A percentile compares a stretch with the other conserved stretches of the same genome.
These are phyloP conservation scores for Pissodes strobi DNA, from an alignment of 1,140 invertebrate genomes.

Conservation along the genomic window DNA sequence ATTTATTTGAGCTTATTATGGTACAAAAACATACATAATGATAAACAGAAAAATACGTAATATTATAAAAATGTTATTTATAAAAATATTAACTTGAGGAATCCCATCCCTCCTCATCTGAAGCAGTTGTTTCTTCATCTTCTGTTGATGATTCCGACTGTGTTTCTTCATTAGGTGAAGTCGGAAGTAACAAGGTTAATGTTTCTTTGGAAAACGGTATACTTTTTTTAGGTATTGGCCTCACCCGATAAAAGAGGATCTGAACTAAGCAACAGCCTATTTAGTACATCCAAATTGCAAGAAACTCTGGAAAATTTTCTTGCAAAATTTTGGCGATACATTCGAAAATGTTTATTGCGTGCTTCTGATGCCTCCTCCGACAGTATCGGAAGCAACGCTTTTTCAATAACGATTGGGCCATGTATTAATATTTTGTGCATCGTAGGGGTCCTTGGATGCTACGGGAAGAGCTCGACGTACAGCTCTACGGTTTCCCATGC, in stretches of 20 bases:
- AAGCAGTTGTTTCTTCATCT: too few relatives aligned
- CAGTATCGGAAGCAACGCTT: constrained; percentile 46
- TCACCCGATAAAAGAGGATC: constrained; percentile 42
- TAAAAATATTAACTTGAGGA: too few relatives aligned
- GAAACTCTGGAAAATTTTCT: constrained; percentile 44
- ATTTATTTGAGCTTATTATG: too few relatives aligned
- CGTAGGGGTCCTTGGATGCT: constrained; percentile 53
- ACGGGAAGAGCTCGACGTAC: constrained; percentile 47
- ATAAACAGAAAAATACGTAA: too few relatives aligned
- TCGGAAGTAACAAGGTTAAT: too few relatives aligned
- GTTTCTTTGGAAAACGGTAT: too few relatives aligned
- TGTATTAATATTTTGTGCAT: constrained; percentile 53
- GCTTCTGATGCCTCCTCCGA: constrained; percentile 41
- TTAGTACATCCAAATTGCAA: constrained; percentile 44
- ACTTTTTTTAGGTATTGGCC: constrained; percentile 20
- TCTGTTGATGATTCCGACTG: too few relatives aligned
- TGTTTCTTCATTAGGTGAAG: too few relatives aligned
- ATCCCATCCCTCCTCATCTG: too few relatives aligned
- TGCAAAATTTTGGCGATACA: constrained; percentile 40
- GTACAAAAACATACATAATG: too few relatives aligned
- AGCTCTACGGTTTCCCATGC: constrained; percentile 28
- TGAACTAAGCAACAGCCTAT: constrained; percentile 46
- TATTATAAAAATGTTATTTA: too few relatives aligned
- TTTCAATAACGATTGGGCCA: constrained; percentile 40
- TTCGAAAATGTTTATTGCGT: constrained; percentile 46